Evolutionary conservation across 2,797 vertebrate species (phyloP).

Genomic region (Catamblyrhynchus diadema): DNA sequence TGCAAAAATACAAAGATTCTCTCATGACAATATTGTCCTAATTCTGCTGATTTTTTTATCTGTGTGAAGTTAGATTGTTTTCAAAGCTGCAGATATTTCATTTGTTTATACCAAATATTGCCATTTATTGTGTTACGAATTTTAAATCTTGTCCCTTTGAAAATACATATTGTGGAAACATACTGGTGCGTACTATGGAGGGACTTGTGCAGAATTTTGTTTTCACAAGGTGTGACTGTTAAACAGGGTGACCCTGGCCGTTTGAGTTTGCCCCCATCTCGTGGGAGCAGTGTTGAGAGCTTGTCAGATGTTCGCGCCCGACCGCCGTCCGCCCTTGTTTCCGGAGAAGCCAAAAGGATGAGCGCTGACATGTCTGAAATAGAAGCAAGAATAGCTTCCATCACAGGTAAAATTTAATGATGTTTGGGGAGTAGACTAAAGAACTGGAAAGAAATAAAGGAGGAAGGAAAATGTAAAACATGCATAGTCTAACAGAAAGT

Average conservation of each 20-base stretch:
- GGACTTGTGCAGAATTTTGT: neutral
- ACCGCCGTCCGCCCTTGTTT: slow-evolving; percentile 77
- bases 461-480: neutral
- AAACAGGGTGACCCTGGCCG: slow-evolving; percentile 87
- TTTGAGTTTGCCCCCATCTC: slow-evolving; percentile 88
- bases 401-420: slow-evolving; percentile 82
- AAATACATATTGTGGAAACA: neutral
- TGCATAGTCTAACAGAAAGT: neutral
- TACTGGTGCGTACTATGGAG: neutral
- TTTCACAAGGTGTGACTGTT: slow-evolving; percentile 17
- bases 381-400: slow-evolving; percentile 86
- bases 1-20: neutral
- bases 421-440: neutral
- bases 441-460: neutral
- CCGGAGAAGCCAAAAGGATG: slow-evolving; percentile 91
- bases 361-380: slow-evolving; percentile 95
- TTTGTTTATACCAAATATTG: neutral
- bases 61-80: neutral
- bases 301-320: slow-evolving; percentile 79
- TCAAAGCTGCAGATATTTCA: neutral
- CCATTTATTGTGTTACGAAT: neutral
- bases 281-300: slow-evolving; percentile 94
- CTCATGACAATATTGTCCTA: neutral
- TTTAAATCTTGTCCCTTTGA: neutral
- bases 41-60: neutral